These are phyloP conservation scores for Lymantria dispar DNA, from an alignment of 2,888 invertebrate species.

Conservation along the genomic window DNA sequence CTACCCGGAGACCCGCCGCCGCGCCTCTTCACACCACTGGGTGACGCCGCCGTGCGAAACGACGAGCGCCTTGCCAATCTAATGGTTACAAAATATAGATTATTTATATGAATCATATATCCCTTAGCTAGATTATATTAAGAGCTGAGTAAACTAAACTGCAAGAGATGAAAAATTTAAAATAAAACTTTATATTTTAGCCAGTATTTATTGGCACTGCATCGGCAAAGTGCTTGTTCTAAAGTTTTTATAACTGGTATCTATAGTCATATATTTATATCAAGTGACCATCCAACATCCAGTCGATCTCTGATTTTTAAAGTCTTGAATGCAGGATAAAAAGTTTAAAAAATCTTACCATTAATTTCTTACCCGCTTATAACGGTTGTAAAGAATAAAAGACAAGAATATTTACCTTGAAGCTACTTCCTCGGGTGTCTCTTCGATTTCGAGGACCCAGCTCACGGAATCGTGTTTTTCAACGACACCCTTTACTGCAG, in stretches of 20 bases:
- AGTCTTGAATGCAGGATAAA: too few relatives aligned
- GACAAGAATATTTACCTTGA: constrained; percentile 61
- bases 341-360: neutral
- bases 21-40: constrained; percentile 72
- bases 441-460: constrained; percentile 92
- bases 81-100: neutral
- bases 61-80: constrained; percentile 87
- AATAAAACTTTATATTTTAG: too few relatives aligned
- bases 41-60: constrained; percentile 78
- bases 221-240: too few relatives aligned
- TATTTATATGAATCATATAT: too few relatives aligned
- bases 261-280: too few relatives aligned
- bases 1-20: constrained; percentile 69
- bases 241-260: too few relatives aligned
- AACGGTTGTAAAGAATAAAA: neutral
- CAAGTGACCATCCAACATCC: too few relatives aligned
- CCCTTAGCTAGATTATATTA: too few relatives aligned
- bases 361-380: neutral
- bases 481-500: constrained; percentile 91
- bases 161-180: too few relatives aligned
- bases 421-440: constrained; percentile 87
- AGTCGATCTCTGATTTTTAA: too few relatives aligned
- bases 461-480: constrained; percentile 94
- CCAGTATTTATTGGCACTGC: too few relatives aligned
- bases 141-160: too few relatives aligned